Percentiles rank a stretch among this genome's conserved stretches.
Conservation (phyloP, 1,140 invertebrate genomes). For the Akabosia matsudoensis region DNA sequence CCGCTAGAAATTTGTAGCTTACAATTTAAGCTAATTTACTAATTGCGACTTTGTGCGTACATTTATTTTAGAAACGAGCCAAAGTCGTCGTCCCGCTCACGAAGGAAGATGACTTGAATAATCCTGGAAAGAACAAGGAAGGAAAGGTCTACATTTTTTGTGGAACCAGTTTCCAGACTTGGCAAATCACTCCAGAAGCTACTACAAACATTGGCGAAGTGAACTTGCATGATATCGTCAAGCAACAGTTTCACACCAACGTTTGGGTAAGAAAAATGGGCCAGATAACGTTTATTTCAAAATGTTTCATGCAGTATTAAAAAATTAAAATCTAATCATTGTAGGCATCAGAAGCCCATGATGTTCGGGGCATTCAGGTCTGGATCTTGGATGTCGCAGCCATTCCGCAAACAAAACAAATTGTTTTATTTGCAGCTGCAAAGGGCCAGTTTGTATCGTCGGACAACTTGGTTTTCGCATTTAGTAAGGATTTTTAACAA, state of each 20-base stretch:
- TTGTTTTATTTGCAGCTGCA: constrained; percentile 36
- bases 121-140: constrained; percentile 47
- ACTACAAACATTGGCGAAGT: constrained; percentile 59
- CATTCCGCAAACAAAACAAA: constrained; percentile 26
- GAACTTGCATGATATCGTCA: constrained; percentile 62
- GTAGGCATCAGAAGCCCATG: too few relatives aligned
- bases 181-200: constrained; percentile 57
- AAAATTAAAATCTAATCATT: too few relatives aligned
- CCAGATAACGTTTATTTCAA: background rate
- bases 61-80: constrained; percentile 59
- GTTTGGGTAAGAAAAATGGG: constrained; percentile 65
- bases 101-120: constrained; percentile 48
- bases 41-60: constrained; percentile 24
- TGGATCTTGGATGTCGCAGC: constrained; percentile 36
- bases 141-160: constrained; percentile 64
- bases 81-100: constrained; percentile 56
- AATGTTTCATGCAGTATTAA: too few relatives aligned
- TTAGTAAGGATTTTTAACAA: constrained; percentile 31
- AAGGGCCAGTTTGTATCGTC: constrained; percentile 26
- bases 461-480: constrained; percentile 35
- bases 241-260: constrained; percentile 60
- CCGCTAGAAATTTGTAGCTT: background rate
- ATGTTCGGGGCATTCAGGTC: constrained; percentile 42
- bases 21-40: constrained; percentile 29
- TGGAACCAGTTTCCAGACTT: constrained; percentile 66